A percentile compares a stretch with the other conserved stretches of the same genome.
Conservation (phyloP, 1,140 invertebrate genomes). For the Papilio machaon region DNA sequence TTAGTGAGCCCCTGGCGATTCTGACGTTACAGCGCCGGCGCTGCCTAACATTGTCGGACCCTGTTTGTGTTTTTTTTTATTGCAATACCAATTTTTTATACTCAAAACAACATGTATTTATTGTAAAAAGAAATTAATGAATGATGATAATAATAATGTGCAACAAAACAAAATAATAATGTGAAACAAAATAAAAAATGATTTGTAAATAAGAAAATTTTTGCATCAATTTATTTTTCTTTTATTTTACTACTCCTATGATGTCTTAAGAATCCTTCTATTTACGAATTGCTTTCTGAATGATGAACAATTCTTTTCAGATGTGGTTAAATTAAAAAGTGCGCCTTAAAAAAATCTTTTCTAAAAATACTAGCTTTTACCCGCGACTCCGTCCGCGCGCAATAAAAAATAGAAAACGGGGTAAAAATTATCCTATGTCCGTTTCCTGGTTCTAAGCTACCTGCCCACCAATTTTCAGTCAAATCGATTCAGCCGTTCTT, state of each 20-base stretch:
- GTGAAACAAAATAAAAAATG: constrained; percentile 74
- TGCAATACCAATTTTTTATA: constrained; percentile 76
- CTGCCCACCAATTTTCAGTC: no score
- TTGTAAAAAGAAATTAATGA: constrained; percentile 74
- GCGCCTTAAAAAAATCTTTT: no score
- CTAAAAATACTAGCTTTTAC: no score
- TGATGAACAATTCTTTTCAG: no score
- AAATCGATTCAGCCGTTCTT: no score
- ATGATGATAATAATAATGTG: constrained; percentile 68
- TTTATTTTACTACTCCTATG: constrained; percentile 16
- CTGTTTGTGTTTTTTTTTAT: constrained; percentile 73
- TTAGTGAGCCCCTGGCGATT: constrained; percentile 53
- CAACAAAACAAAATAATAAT: constrained; percentile 67
- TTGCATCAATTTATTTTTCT: constrained; percentile 43
- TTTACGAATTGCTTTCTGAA: no score
- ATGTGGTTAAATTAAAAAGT: no score
- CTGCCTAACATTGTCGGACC: constrained; percentile 63
- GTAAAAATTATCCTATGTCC: no score
- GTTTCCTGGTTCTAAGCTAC: no score
- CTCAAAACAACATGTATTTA: constrained; percentile 77
- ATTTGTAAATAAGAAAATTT: constrained; percentile 72
- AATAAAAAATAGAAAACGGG: no score
- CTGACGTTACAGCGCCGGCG: constrained; percentile 52
- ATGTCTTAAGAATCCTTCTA: background rate
- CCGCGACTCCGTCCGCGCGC: no score